Evolutionary conservation across 2,797 vertebrate species (phyloP), one percentile per base, ranked within the genome.

Genomic region (Sparidentex hasta): DNA sequence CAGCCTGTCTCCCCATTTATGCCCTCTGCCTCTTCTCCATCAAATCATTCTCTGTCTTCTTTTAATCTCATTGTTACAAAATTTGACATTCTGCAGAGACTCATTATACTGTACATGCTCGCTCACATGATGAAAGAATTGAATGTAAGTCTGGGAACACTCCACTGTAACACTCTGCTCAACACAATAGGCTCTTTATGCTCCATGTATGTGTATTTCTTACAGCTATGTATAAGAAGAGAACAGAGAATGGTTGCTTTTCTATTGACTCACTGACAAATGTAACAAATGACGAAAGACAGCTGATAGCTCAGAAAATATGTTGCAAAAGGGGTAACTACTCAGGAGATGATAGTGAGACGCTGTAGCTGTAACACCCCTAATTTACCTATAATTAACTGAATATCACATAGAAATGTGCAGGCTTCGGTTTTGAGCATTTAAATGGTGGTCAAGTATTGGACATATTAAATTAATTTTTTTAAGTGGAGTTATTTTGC

Each of bases 101-200:
- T 50, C 50, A 23, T 57, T 63, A 21, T n/a, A 16, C 27, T 27
- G 51, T 14, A 17, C 51, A 11, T 5, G 12, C 20, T 38, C 14
- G 11, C 38, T 82, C 69, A 71, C 63, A 68, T 73, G 59, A 69
- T 59, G 23, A 63, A 57, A 46, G 20, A 57, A 29, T 27, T 11
- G 4, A 68, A 25, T 46, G 16, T 7, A 41, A 66, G 23, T 62
- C 38, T 61, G 41, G 27, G 46, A 75, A 17, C 20, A 51, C 25
- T 48, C 20, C 46, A 25, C 25, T 8, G 59, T 48, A 65, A 57
- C 44, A 7, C 14, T 61, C 2, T 6, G 0, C 16, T 11, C 0
- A 38, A 52, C 47, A 65, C 52, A 78, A 78, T 29, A 41, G 21
- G 12, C 62, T 65, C 65, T 70, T 68, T 82, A 69, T 70, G 18